Base-by-base conservation (phyloP, 2,888 invertebrate genomes). In the Tetranychus piercei region DNA sequence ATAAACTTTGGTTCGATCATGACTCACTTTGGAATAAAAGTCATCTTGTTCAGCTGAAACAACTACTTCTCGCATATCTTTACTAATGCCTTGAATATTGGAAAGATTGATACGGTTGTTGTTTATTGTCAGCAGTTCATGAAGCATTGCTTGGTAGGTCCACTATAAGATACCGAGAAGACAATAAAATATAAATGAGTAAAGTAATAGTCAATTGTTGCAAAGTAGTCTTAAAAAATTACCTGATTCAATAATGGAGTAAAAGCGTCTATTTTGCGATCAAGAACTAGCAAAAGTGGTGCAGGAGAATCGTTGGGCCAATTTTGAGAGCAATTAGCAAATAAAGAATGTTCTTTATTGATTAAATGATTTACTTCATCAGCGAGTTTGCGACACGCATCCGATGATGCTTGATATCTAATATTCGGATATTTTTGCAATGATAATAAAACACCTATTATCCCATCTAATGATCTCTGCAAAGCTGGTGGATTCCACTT, bases 101-200 rank as follows among this genome's bases (percentile, higher is more conserved):
- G 91, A 89, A 77, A 99, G 86, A 82, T 89, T 92, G 44, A 99
- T 95, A 76, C 96, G 87, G 84, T 95, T 94, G 83, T 94, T 95
- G 80, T 88, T 88, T 78, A 99, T 94, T 0, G 89, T 89, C 69
- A 99, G 83, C 74, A 99, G 83, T 83, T 99, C 97, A 83, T 99
- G 99, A 11, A 99, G 94, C 99, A 99, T 99, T 1, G 99, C 99
- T 83, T 99, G 97, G 84, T 99, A 99, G 0, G 97, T 99, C 99
- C 99, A 99, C 86, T 94, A 87, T 1, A 80, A 80, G 20, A 77
- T 73, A 66, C 34, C 44, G 65, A 34, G 8, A 73, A n/a, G 11
- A 6, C 6, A 64, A 72, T 34, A 22, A 18, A 1, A 34, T 3
- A 34, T 34, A 34, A 34, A 34, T 34, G 4, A 34, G 34, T 69